Base-by-base conservation (phyloP, 2,888 invertebrate genomes). In the Microctonus hyperodae region DNA sequence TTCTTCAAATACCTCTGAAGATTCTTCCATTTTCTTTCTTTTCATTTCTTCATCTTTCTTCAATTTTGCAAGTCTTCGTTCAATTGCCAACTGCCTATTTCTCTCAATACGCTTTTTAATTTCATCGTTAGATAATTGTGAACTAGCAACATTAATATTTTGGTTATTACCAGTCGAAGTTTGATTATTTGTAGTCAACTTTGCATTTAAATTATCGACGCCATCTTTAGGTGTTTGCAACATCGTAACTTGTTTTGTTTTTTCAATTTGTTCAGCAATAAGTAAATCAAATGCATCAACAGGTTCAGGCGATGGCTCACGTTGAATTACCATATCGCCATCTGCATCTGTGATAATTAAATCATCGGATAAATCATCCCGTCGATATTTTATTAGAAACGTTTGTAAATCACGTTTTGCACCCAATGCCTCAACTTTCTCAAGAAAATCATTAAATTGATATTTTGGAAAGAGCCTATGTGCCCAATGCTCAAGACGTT, bases 381-480 rank as follows among this genome's bases (percentile, higher is more conserved):
- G 87, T 75, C 89, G 88, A 77, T 89, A 91, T 83, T 87, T 89
- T 59, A 87, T 88, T 57, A 93, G 85, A 71, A 91, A 89, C 0
- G 90, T 90, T 85, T 92, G 90, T 13, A 96, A 89, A 51, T 90
- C 87, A 76, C 90, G 92, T 79, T 96, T 97, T 59, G 88, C 87
- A 0, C 97, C 97, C 0, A 98, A 86, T 68, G 90, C 90, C 81
- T 97, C 97, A 22, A 92, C 86, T 79, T 88, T 88, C n/a, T 88
- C 87, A 2, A 97, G 84, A 71, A 93, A 91, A 82, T 97, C 96
- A 78, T 93, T 93, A 84, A 97, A 98, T 13, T 91, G 88, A 79
- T 92, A 92, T 79, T 92, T 94, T 0, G 98, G 97, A 84, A 92
- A 97, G 72, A 98, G 85, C 59, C 97, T 87, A 84, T 97, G 96